phyloP scores from a whole-genome alignment of 1,140 invertebrate genomes.

The Neodiprion fabricii region DNA sequence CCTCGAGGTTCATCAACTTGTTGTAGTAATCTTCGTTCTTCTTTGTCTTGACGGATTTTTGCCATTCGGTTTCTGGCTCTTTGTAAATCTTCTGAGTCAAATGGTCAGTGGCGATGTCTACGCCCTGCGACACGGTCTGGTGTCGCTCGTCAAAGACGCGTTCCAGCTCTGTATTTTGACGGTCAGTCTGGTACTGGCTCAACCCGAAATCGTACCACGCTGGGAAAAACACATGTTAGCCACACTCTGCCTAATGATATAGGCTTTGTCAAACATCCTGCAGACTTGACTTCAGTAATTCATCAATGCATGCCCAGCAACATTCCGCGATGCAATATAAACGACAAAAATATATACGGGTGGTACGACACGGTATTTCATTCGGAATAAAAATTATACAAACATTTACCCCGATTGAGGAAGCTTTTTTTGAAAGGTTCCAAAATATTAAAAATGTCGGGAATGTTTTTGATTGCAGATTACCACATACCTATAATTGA shows the following conservation, averaged over 20 bases:
- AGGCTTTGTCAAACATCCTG: not conserved
- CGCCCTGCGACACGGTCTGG: slow-evolving; percentile 69
- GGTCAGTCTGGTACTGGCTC: slow-evolving; percentile 82
- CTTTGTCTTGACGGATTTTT: slow-evolving; percentile 79
- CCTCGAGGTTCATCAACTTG: slow-evolving; percentile 83
- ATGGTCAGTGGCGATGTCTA: slow-evolving; percentile 67
- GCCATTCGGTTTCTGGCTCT: slow-evolving; percentile 84
- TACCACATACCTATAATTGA: too few relatives aligned
- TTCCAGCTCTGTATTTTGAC: slow-evolving; percentile 84
- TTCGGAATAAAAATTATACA: slow-evolving; percentile 45
- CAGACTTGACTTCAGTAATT: not conserved
- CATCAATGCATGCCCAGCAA: slow-evolving; percentile 35
- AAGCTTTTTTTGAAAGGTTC: not conserved
- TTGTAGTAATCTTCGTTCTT: slow-evolving; percentile 85
- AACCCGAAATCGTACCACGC: slow-evolving; percentile 93
- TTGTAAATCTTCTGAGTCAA: slow-evolving; percentile 73
- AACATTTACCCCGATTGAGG: slow-evolving; percentile 27
- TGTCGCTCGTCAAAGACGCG: slow-evolving; percentile 86
- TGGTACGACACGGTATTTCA: slow-evolving; percentile 52
- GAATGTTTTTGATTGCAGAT: too few relatives aligned
- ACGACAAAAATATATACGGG: slow-evolving; percentile 15
- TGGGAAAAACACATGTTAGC: slow-evolving; percentile 59
- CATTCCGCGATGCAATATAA: slow-evolving; percentile 27
- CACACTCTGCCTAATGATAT: not conserved
- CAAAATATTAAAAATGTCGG: slow-evolving; percentile 17